Percentiles rank a stretch among this genome's conserved stretches.
These are phyloP conservation scores for Tor tambroides DNA, from an alignment of 2,113 vertebrate species.

Conservation along the genomic window DNA sequence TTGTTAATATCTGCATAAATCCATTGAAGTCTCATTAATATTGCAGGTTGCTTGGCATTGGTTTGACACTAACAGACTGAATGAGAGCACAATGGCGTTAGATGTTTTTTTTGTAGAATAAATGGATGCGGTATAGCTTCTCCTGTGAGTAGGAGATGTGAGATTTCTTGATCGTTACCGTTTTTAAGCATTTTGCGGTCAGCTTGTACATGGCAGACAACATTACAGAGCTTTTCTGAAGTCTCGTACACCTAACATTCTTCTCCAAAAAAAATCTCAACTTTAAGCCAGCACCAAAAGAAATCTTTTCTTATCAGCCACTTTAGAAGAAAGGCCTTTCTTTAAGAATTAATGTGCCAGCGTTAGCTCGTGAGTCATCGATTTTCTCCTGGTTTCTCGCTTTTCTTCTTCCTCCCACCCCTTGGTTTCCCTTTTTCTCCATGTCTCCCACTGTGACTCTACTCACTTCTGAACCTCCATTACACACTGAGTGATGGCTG, in stretches of 20 bases:
- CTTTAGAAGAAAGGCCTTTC: constrained; percentile 19
- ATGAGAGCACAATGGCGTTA: not conserved
- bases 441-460: constrained; percentile 38
- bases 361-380: constrained; percentile 18
- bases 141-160: not conserved
- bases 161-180: not conserved
- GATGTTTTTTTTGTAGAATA: not conserved
- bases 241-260: not conserved
- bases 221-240: not conserved
- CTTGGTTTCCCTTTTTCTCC: constrained; percentile 14
- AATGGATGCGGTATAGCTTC: not conserved
- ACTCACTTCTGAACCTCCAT: constrained; percentile 28
- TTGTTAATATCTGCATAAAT: constrained; percentile 10
- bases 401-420: constrained; percentile 30
- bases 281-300: not conserved
- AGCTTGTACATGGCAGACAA: not conserved
- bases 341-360: constrained; percentile 37
- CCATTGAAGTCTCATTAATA: not conserved
- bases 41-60: not conserved
- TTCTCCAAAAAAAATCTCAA: not conserved
- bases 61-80: constrained; percentile 5
- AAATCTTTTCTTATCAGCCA: constrained; percentile 35
- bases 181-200: not conserved
- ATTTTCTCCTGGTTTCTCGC: constrained; percentile 2
- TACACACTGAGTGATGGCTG: constrained; percentile 26